These are phyloP conservation scores for Ostrea edulis DNA, from an alignment of 1,140 invertebrate genomes.

Conservation along the genomic window DNA sequence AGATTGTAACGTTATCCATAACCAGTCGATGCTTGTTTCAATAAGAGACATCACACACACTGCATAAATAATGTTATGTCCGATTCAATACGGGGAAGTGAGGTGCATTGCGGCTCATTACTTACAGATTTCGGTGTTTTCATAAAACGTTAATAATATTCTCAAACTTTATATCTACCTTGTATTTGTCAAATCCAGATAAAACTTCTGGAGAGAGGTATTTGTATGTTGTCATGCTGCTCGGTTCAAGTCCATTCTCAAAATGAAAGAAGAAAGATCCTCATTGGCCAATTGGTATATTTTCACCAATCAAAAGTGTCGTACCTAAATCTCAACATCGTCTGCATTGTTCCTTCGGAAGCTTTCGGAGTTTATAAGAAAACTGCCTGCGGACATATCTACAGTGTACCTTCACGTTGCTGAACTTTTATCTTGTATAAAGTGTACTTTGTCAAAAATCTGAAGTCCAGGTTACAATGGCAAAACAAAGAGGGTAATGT, in stretches of 20 bases:
- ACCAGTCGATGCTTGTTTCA: no score
- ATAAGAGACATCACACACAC: no score
- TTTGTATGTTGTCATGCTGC: slow-evolving; percentile 67
- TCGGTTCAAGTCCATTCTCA: neutral
- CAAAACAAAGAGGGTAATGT: slow-evolving; percentile 31
- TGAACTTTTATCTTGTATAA: slow-evolving; percentile 2
- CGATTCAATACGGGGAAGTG: no score
- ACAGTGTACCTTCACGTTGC: neutral
- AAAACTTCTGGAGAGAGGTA: slow-evolving; percentile 91
- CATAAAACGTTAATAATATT: no score
- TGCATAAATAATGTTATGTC: no score
- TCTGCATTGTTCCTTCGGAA: slow-evolving; percentile 39
- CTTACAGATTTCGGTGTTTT: no score
- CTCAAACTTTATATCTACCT: slow-evolving; percentile 82
- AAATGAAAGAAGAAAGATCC: slow-evolving; percentile 33
- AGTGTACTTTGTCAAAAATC: slow-evolving; percentile 11
- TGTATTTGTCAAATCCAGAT: slow-evolving; percentile 94
- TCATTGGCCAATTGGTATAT: slow-evolving; percentile 1
- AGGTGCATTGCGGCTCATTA: no score
- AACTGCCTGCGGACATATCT: neutral
- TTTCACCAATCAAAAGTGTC: slow-evolving; percentile 28
- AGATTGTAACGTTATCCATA: no score
- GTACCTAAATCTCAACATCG: neutral
- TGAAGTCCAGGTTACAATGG: slow-evolving; percentile 20
- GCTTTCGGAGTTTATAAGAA: neutral